Conservation (phyloP, 2,888 invertebrate genomes). For the Clostera curtula region DNA sequence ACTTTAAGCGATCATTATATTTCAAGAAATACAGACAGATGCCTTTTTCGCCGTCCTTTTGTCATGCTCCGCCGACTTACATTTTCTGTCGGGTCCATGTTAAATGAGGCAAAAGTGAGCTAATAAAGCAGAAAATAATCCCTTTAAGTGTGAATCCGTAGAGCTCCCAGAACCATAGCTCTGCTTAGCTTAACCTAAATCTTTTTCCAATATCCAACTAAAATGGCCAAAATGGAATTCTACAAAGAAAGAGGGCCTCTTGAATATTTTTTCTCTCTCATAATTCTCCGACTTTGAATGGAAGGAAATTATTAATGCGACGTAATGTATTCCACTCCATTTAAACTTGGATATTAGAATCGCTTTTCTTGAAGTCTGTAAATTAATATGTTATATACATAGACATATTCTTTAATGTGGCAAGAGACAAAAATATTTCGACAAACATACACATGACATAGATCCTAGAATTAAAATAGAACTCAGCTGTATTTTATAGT, state of each 20-base stretch:
- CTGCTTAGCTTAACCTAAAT: constrained; percentile 28
- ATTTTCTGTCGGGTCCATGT: constrained; percentile 9
- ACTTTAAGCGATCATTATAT: no score
- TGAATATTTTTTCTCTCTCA: constrained; percentile 8
- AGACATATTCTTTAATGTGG: no score
- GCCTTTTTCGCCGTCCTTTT: not conserved
- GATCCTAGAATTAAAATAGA: no score
- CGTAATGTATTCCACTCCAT: constrained; percentile 12
- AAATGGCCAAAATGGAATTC: constrained; percentile 19
- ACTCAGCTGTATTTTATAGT: no score
- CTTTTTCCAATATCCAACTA: constrained; percentile 31
- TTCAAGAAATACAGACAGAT: no score
- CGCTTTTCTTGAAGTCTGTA: not conserved
- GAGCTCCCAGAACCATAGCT: constrained; percentile 26
- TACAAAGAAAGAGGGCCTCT: constrained; percentile 8
- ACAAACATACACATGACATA: no score
- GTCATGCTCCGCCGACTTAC: not conserved
- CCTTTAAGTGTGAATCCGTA: constrained; percentile 32
- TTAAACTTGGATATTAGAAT: constrained; percentile 1
- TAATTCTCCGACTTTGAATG: constrained; percentile 16
- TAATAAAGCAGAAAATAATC: constrained; percentile 33
- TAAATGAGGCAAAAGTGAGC: constrained; percentile 20
- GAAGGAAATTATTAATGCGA: constrained; percentile 17
- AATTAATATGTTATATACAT: no score
- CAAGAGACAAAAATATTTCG: no score